phyloP scores from a whole-genome alignment of 2,888 invertebrate species.

The Nudaria mundana region DNA sequence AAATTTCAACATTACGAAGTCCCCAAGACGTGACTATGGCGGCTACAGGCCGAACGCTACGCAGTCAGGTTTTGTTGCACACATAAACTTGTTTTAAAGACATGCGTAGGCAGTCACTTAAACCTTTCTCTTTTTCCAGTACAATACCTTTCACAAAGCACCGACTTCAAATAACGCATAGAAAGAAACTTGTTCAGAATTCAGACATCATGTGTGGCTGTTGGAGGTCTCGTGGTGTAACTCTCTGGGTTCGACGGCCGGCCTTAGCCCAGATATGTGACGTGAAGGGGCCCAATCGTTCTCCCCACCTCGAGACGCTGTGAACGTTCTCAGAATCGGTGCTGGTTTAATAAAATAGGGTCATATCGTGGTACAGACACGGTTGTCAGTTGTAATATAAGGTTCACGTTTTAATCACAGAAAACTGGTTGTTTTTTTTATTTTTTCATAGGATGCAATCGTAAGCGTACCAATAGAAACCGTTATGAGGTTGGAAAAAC shows the following conservation, averaged over 20 bases:
- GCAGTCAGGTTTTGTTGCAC: constrained; percentile 22
- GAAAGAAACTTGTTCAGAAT: too few species aligned
- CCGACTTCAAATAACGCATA: constrained; percentile 38
- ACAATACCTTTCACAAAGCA: constrained; percentile 63
- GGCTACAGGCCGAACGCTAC: constrained; percentile 5
- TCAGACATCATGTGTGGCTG: constrained; percentile 30
- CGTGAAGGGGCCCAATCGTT: constrained; percentile 67
- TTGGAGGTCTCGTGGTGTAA: constrained; percentile 43
- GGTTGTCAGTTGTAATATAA: constrained; percentile 33
- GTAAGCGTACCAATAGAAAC: constrained; percentile 12
- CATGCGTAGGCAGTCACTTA: constrained; percentile 31
- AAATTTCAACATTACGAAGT: not conserved
- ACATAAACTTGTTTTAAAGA: constrained; percentile 42
- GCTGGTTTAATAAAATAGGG: constrained; percentile 55
- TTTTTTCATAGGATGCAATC: constrained; percentile 24
- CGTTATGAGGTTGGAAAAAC: constrained; percentile 7
- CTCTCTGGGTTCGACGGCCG: constrained; percentile 64
- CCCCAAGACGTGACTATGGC: not conserved
- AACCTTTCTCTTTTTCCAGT: constrained; percentile 66
- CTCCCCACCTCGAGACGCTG: constrained; percentile 45
- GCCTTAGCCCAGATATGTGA: constrained; percentile 76
- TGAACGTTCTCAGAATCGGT: constrained; percentile 48
- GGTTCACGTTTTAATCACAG: constrained; percentile 24
- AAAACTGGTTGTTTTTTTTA: constrained; percentile 29
- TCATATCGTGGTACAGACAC: constrained; percentile 45